Evolutionary conservation across 2,113 vertebrate species (phyloP), one percentile per base, ranked within the genome.

Genomic region (Neolamprologus brichardi): DNA sequence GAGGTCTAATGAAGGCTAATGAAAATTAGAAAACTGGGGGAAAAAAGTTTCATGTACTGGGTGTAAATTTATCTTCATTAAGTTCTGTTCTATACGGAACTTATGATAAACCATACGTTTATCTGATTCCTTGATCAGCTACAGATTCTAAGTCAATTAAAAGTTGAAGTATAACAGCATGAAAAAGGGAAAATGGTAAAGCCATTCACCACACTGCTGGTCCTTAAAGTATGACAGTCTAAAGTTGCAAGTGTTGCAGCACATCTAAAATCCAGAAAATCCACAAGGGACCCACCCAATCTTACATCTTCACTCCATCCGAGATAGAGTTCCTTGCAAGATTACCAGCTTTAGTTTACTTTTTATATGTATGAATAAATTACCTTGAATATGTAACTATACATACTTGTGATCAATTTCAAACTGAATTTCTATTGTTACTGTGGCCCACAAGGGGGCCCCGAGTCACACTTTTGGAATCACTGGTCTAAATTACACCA

Each of bases 11-110:
- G 37, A 70, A 23, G 37, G 64, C n/a, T 41, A 41, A 70, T 70
- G 34, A 70, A 9, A 70, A 70, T 70, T 23, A 9, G 4, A 70
- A 14, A 41, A 41, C 7, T 70, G n/a, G 37, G 11, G 11, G 6
- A 0, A 0, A 4, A 14, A 23, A 41, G 64, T 9, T 70, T 70
- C n/a, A 70, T 70, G 9, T 41, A 70, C 64, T 67, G 34, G 12
- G 34, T 67, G 11, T 67, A 67, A 67, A 39, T 39, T 39, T 67
- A 34, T 64, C 30, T 5, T 64, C 30, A n/a, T n/a, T n/a, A 39
- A 39, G 7, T 67, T 67, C 18, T 67, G 7, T 67, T 67, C 32
- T 67, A 64, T 3, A 37, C 10, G 0, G 32, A 67, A 37, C 18
- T 64, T 37, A 20, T 34, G 18, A 64, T 64, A 37, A 64, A 20